Percentiles rank a stretch among this genome's conserved stretches.
These are phyloP conservation scores for Yasuhikotakia modesta DNA, from an alignment of 2,797 vertebrate genomes.

Conservation along the genomic window DNA sequence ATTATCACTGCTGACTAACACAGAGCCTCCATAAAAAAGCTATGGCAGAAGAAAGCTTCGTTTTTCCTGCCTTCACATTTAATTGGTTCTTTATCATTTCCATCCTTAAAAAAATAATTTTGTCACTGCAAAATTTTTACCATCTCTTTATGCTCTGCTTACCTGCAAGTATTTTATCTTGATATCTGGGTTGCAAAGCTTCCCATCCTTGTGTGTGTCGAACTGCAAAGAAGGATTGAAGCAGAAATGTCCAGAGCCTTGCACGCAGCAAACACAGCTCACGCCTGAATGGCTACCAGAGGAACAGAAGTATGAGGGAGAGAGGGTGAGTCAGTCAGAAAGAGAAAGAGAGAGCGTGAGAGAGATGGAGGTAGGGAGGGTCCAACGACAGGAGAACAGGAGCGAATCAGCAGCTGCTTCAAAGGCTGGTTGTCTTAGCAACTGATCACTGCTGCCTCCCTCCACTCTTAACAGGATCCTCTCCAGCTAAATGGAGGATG, in stretches of 20 bases:
- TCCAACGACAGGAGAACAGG: conserved; percentile 62
- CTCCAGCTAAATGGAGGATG: conserved; percentile 79
- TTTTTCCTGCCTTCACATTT: not conserved
- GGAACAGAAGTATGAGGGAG: conserved; percentile 38
- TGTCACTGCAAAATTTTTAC: conserved; percentile 10
- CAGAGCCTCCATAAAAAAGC: not conserved
- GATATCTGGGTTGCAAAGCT: conserved; percentile 82
- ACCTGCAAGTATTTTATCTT: conserved; percentile 90
- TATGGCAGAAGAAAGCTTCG: not conserved
- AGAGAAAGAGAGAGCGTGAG: conserved; percentile 16
- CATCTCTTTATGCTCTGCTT: conserved; percentile 44
- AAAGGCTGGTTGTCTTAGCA: conserved; percentile 93
- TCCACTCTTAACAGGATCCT: conserved; percentile 62
- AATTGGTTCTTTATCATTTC: not conserved
- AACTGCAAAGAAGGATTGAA: conserved; percentile 91
- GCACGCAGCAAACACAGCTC: conserved; percentile 87
- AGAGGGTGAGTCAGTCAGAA: conserved; percentile 27
- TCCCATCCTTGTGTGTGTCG: conserved; percentile 94
- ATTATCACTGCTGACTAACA: conserved; percentile 54
- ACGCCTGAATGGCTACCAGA: conserved; percentile 83
- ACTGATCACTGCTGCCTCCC: conserved; percentile 87
- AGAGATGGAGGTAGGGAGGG: conserved; percentile 55
- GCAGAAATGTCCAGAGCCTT: conserved; percentile 92
- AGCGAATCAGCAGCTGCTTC: conserved; percentile 98
- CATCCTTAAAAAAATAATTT: not conserved